Evolutionary conservation across 1,140 invertebrate genomes (phyloP).

Genomic region (Drosophila guanche): DNA sequence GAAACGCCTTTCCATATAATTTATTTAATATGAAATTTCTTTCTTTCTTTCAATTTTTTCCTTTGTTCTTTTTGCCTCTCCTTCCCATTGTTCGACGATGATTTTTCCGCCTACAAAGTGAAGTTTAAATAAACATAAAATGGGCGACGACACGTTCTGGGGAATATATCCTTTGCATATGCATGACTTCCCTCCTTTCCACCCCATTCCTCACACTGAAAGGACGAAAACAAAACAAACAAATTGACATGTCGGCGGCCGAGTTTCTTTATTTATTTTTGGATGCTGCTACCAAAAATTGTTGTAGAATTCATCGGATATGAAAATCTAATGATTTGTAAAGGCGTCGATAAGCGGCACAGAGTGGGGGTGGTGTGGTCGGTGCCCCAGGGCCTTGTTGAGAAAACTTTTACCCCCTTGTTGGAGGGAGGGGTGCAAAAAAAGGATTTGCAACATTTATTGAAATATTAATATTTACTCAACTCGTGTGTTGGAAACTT

Average conservation of each 20-base stretch:
- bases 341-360: constrained; percentile 70
- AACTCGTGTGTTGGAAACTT: constrained; percentile 48
- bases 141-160: constrained; percentile 62
- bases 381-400: constrained; percentile 23
- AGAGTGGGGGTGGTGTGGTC: constrained; percentile 34
- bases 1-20: constrained; percentile 53
- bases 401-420: constrained; percentile 51
- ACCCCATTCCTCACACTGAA: constrained; percentile 11
- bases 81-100: constrained; percentile 36
- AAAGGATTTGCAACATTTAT: constrained; percentile 75
- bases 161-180: constrained; percentile 41
- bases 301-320: constrained; percentile 82
- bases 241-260: constrained; percentile 71
- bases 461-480: constrained; percentile 79
- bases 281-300: constrained; percentile 60
- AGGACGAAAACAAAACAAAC: constrained; percentile 43
- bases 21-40: constrained; percentile 61
- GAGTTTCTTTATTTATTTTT: constrained; percentile 45
- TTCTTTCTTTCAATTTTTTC: constrained; percentile 23
- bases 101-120: constrained; percentile 52
- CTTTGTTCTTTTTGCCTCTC: constrained; percentile 30
- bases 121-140: constrained; percentile 80
- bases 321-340: constrained; percentile 82
- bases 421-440: constrained; percentile 12
- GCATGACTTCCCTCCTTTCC: constrained; percentile 20